phyloP scores from a whole-genome alignment of 2,113 vertebrate genomes.

The Ptilonorhynchus violaceus region DNA sequence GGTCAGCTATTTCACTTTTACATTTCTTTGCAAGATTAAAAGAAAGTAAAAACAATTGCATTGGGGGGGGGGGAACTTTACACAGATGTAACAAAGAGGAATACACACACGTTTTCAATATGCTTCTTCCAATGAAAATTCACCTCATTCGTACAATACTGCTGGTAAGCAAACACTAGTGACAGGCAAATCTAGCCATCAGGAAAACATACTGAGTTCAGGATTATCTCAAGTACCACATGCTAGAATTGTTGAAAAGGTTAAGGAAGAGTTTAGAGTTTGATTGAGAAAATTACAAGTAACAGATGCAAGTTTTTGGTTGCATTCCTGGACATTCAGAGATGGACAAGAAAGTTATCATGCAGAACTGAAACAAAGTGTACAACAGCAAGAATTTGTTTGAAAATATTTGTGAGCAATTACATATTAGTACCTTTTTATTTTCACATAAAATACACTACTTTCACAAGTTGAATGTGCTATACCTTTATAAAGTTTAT shows the following conservation, averaged over 20 bases:
- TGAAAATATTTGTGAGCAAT: neutral
- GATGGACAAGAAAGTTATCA: constrained; percentile 2
- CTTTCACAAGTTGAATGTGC: neutral
- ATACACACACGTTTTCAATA: constrained; percentile 80
- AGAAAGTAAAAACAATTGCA: constrained; percentile 77
- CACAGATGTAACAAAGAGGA: constrained; percentile 72
- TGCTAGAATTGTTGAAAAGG: constrained; percentile 64
- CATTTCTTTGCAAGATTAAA: constrained; percentile 79
- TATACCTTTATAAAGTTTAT: neutral
- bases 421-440: neutral
- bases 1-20: constrained; percentile 74
- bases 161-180: constrained; percentile 74
- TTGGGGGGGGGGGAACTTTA: constrained; percentile 36
- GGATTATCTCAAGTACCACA: constrained; percentile 55
- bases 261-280: constrained; percentile 20
- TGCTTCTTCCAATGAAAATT: constrained; percentile 72
- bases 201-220: constrained; percentile 67
- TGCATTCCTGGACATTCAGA: constrained; percentile 28
- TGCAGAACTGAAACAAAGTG: neutral
- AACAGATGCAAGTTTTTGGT: constrained; percentile 41
- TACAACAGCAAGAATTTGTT: neutral
- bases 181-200: constrained; percentile 69
- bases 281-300: constrained; percentile 28
- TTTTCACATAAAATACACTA: neutral
- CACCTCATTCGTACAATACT: constrained; percentile 68